phyloP scores from a whole-genome alignment of 2,888 invertebrate species.

The Caenorhabditis zanzibari region DNA sequence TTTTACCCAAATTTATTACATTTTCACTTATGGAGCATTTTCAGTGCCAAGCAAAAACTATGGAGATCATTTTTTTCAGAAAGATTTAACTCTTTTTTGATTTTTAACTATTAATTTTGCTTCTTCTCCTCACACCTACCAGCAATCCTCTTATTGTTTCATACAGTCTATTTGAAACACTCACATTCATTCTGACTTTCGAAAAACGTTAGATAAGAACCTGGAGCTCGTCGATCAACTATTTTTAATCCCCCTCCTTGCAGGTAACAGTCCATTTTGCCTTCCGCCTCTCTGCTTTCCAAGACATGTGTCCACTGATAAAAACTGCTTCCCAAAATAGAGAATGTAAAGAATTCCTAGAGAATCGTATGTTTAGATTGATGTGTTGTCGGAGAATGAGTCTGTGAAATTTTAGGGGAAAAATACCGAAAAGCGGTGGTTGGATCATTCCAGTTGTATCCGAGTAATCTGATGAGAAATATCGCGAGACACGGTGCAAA shows the following conservation, averaged over 20 bases:
- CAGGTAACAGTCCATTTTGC: constrained; percentile 67
- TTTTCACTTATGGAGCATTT: too few species aligned
- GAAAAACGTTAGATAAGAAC: constrained; percentile 14
- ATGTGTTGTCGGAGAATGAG: not conserved
- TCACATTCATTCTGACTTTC: not conserved
- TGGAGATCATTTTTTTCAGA: too few species aligned
- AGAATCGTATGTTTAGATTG: constrained; percentile 7
- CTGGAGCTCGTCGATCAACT: constrained; percentile 13
- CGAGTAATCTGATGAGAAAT: constrained; percentile 75
- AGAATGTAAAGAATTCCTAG: constrained; percentile 34
- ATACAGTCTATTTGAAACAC: too few species aligned
- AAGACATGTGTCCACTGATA: constrained; percentile 51
- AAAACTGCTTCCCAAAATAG: constrained; percentile 9
- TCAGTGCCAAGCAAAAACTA: too few species aligned
- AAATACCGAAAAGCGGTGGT: constrained; percentile 14
- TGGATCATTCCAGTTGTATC: constrained; percentile 70
- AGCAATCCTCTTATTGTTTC: too few species aligned
- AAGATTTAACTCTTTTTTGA: too few species aligned
- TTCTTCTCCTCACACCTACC: too few species aligned
- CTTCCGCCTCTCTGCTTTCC: constrained; percentile 65
- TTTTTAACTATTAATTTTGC: too few species aligned
- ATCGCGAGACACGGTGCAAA: constrained; percentile 69
- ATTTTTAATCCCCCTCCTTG: constrained; percentile 12
- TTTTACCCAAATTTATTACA: too few species aligned
- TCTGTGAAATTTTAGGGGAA: not conserved